Evolutionary conservation across 1,140 invertebrate genomes (phyloP), one percentile per base, ranked within the genome.

Genomic region (Drepana arcuata): DNA sequence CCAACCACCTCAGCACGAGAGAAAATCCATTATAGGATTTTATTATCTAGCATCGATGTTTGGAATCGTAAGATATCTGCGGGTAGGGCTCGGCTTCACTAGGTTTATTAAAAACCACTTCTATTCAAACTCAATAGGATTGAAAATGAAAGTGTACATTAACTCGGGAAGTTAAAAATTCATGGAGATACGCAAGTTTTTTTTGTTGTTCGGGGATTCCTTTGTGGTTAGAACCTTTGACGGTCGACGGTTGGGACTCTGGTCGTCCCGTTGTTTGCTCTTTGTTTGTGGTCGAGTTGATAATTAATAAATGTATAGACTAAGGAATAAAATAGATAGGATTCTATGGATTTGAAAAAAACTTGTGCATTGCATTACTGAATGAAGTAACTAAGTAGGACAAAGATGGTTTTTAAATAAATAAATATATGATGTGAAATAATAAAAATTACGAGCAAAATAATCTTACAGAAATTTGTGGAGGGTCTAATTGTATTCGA

Each of bases 31-130:
- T 73, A 74, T 67, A 71, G 55, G 51, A 54, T 68, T 77, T 77
- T 74, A 79, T 74, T 74, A 74, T 75, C 71, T 69, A 48, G 57
- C 56, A 69, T 73, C 61, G 67, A 69, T 58, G 53, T 65, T 63
- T 38, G 54, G 53, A 64, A 60, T 73, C 59, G 61, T 65, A 67
- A 60, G 58, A 48, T 59, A 66, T 37, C 39, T 21, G 18, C 4
- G 4, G 34, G 35, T 41, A 30, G 18, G 7, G 23, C 28, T 18
- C 11, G 21, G 10, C 6, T 28, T 23, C 7, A 21, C 9, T n/a
- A n/a, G 33, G 26, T 36, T 35, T 34, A 51, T 38, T 32, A 6
- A 75, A 73, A 70, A 57, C 27, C 37, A 49, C 28, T 54, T 67
- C 52, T 77, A 61, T 54, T 14, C 9, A 21, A 27, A 14, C 13